A percentile compares a stretch with the other conserved stretches of the same genome.
Conservation (phyloP, 2,888 invertebrate genomes). For the Ophion obscuratus region DNA sequence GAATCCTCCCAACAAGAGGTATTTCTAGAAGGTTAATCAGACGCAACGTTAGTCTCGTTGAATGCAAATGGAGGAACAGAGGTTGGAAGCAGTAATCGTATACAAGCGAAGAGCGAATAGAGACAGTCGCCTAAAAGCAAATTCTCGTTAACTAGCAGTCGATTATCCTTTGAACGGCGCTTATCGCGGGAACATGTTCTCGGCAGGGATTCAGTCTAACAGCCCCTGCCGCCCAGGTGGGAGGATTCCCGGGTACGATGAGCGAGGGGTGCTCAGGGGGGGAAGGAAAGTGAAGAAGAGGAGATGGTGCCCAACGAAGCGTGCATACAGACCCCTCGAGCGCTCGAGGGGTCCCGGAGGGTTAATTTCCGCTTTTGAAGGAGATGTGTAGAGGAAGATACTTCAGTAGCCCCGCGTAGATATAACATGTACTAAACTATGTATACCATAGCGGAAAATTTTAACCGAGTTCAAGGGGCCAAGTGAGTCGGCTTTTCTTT, state of each 20-base stretch:
- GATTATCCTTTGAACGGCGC: slow-evolving; percentile 65
- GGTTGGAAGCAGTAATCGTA: background rate
- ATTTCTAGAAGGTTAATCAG: background rate
- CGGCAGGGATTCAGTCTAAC: slow-evolving; percentile 51
- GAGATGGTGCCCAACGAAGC: slow-evolving; percentile 46
- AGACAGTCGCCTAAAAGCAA: slow-evolving; percentile 61
- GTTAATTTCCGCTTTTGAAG: slow-evolving; percentile 68
- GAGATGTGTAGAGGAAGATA: slow-evolving; percentile 43
- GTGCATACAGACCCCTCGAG: slow-evolving; percentile 60
- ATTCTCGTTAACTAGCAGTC: slow-evolving; percentile 65
- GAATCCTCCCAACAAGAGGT: background rate
- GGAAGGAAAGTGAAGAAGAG: slow-evolving; percentile 21
- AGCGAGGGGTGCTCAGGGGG: background rate
- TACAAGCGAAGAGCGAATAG: slow-evolving; percentile 26
- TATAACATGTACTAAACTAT: slow-evolving; percentile 39
- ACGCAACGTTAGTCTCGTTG: slow-evolving; percentile 9
- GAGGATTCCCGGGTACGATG: slow-evolving; percentile 46
- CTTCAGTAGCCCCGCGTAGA: slow-evolving; percentile 27
- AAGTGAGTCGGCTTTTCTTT: slow-evolving; percentile 24
- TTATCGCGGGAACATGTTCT: slow-evolving; percentile 56
- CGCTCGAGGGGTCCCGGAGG: slow-evolving; percentile 63
- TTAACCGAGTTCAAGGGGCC: slow-evolving; percentile 26
- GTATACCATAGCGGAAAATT: slow-evolving; percentile 31
- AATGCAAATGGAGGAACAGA: slow-evolving; percentile 7
- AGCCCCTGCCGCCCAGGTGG: background rate